Base-by-base conservation (phyloP, 1,140 invertebrate genomes). In the Venturia canescens region DNA sequence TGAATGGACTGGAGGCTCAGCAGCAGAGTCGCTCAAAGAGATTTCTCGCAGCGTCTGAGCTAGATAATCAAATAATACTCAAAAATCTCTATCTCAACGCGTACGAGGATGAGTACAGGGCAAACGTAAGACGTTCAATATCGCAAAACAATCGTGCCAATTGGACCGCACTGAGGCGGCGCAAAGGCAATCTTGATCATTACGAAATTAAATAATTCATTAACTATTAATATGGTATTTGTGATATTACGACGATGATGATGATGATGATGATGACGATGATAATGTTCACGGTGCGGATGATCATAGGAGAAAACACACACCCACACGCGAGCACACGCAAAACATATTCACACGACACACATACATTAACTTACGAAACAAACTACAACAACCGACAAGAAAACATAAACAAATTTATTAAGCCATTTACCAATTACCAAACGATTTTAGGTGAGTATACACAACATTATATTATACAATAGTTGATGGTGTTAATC, bases 391-490 rank as follows among this genome's bases (percentile, higher is more conserved):
- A 60, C 72, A 53, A 76, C n/a, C 23, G 53, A 76, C 50, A 75
- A 75, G 53, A 53, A 53, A 16, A 16, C 48, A 53, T 26, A 57
- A 74, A 74, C 71, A 88, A 90, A 89, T 91, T 92, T 89, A 89
- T 89, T 89, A 88, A 86, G 85, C 89, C 87, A 90, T 90, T 87
- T 89, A 90, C 86, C 84, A 87, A 91, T 82, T 90, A 91, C 87
- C 88, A 89, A 90, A 89, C 86, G 83, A 86, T 88, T 90, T 91
- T 90, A 91, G 89, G 89, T 88, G 88, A 90, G 85, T 90, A 90
- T 91, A 90, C 86, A 91, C 86, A 76, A 84, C 85, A 88, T 89
- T 86, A 85, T 87, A 89, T 90, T 86, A 90, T 87, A 87, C 83
- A 87, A 90, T 88, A 91, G 89, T 90, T 89, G 66, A 79, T 79